These are phyloP conservation scores for Idaea straminata DNA, from an alignment of 2,888 invertebrate species.

Conservation along the genomic window DNA sequence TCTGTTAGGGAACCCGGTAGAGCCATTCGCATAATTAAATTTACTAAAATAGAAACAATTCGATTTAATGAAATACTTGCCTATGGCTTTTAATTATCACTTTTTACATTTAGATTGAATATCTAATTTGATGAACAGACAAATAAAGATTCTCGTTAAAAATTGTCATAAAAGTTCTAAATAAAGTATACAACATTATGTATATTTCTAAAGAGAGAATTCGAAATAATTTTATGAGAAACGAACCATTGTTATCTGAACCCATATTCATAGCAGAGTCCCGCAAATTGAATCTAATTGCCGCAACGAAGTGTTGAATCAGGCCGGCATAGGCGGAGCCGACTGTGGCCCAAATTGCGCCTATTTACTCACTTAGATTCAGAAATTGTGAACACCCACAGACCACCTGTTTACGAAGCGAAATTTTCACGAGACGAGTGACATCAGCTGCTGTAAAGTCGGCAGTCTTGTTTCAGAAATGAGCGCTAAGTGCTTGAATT, in stretches of 20 bases:
- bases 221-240: conserved; percentile 57
- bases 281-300: conserved; percentile 78
- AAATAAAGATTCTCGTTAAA: neutral
- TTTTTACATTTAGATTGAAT: too few relatives aligned
- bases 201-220: conserved; percentile 37
- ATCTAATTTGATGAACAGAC: too few relatives aligned
- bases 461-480: conserved; percentile 32
- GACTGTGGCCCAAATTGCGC: conserved; percentile 69
- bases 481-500: conserved; percentile 25
- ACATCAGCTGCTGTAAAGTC: conserved; percentile 49
- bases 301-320: conserved; percentile 78
- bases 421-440: conserved; percentile 46
- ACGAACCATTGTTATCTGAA: conserved; percentile 62
- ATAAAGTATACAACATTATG: conserved; percentile 27
- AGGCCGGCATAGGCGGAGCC: conserved; percentile 56
- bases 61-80: neutral
- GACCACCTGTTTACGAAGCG: conserved; percentile 65
- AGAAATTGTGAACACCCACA: conserved; percentile 63
- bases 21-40: conserved; percentile 59
- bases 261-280: conserved; percentile 61
- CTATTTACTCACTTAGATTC: conserved; percentile 74
- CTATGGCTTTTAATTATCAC: neutral
- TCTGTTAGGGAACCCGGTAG: conserved; percentile 36
- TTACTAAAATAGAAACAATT: conserved; percentile 25
- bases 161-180: neutral